These are phyloP conservation scores for Tubiluchus corallicola DNA, from an alignment of 2,888 invertebrate species.

Conservation along the genomic window DNA sequence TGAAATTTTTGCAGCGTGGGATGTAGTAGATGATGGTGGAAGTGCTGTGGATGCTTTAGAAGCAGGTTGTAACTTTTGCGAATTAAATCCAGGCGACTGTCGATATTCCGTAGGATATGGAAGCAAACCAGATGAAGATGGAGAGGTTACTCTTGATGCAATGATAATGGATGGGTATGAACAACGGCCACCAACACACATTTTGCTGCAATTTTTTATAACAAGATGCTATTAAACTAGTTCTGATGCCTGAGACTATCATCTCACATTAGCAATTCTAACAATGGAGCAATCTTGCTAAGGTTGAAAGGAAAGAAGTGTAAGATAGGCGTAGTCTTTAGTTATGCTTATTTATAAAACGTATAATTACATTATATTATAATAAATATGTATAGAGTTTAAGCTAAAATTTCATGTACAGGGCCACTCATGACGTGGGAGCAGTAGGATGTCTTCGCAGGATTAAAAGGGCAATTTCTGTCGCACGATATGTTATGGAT, in stretches of 20 bases:
- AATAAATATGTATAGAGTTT: too few species aligned
- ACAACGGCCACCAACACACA: too few species aligned
- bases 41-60: constrained; percentile 66
- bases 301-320: too few species aligned
- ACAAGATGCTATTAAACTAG: too few species aligned
- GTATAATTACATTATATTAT: too few species aligned
- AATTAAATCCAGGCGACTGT: constrained; percentile 68
- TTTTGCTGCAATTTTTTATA: too few species aligned
- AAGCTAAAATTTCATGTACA: too few species aligned
- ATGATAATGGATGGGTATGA: constrained; percentile 87
- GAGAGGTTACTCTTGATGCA: constrained; percentile 90
- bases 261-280: too few species aligned
- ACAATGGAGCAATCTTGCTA: too few species aligned
- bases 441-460: constrained; percentile 63
- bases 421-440: constrained; percentile 38
- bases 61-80: constrained; percentile 75
- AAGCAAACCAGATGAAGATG: constrained; percentile 85
- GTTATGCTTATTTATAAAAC: too few species aligned
- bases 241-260: too few species aligned
- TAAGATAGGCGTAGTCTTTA: too few species aligned
- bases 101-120: constrained; percentile 92
- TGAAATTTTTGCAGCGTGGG: constrained; percentile 60
- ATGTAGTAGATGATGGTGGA: constrained; percentile 37
- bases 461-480: constrained; percentile 70
- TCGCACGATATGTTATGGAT: constrained; percentile 72